Percentiles rank a stretch among this genome's conserved stretches.
phyloP scores from a whole-genome alignment of 2,797 vertebrate genomes.

The Miichthys miiuy region DNA sequence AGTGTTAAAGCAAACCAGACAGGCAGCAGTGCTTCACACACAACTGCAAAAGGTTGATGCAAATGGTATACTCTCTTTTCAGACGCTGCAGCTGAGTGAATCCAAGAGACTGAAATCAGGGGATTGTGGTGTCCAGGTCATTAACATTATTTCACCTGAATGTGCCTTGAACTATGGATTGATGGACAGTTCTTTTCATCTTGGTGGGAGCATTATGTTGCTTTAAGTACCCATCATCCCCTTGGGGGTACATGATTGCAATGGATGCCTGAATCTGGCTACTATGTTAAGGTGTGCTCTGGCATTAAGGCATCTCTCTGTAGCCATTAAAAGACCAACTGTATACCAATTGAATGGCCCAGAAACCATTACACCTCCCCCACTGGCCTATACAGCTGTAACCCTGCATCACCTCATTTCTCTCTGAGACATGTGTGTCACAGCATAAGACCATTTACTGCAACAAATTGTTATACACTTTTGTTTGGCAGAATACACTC shows the following conservation, averaged over 20 bases:
- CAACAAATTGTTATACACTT: constrained; percentile 65
- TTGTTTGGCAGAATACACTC: constrained; percentile 66
- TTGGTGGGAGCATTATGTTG: constrained; percentile 40
- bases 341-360: constrained; percentile 59
- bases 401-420: constrained; percentile 69
- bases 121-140: constrained; percentile 31
- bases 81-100: constrained; percentile 40
- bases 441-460: constrained; percentile 66
- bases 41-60: not conserved
- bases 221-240: constrained; percentile 56
- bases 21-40: constrained; percentile 22
- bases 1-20: constrained; percentile 34
- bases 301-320: constrained; percentile 57
- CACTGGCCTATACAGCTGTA: constrained; percentile 53
- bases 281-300: constrained; percentile 57
- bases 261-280: constrained; percentile 53
- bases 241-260: constrained; percentile 50
- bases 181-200: constrained; percentile 46
- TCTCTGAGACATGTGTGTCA: constrained; percentile 71
- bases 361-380: constrained; percentile 58
- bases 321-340: constrained; percentile 56
- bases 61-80: constrained; percentile 10
- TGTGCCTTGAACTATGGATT: constrained; percentile 49
- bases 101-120: constrained; percentile 23
- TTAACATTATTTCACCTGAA: constrained; percentile 45